A percentile compares a stretch with the other conserved stretches of the same genome.
These are phyloP conservation scores for Acridotheres tristis DNA, from an alignment of 2,797 vertebrate genomes.

Conservation along the genomic window DNA sequence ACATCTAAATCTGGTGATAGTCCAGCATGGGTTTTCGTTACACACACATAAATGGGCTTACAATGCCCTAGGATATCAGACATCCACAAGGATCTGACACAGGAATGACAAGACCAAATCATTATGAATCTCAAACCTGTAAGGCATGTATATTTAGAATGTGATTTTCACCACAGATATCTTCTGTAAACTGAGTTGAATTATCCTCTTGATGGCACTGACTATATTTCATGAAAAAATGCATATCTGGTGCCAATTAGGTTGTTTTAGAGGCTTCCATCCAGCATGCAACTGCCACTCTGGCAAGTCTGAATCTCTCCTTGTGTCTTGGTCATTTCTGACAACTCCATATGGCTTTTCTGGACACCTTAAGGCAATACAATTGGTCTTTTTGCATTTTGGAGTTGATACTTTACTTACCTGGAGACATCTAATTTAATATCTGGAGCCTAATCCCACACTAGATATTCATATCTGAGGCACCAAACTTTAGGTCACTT, in stretches of 20 bases:
- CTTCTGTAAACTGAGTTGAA: background rate
- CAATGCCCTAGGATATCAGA: background rate
- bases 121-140: background rate
- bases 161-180: background rate
- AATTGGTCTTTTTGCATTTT: background rate
- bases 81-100: background rate
- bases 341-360: background rate
- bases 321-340: background rate
- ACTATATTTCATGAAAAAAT: background rate
- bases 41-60: fast-evolving
- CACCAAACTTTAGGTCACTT: background rate
- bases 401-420: background rate
- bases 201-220: background rate
- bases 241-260: fast-evolving
- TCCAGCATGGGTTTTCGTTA: background rate
- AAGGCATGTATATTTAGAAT: fast-evolving
- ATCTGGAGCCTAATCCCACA: background rate
- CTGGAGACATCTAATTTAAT: background rate
- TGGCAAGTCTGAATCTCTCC: background rate
- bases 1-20: background rate
- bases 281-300: background rate
- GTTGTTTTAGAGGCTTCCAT: background rate
- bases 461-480: background rate
- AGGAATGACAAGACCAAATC: background rate
- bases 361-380: background rate